Conservation (phyloP, 2,888 invertebrate genomes). For the Miltochrista miniata region DNA sequence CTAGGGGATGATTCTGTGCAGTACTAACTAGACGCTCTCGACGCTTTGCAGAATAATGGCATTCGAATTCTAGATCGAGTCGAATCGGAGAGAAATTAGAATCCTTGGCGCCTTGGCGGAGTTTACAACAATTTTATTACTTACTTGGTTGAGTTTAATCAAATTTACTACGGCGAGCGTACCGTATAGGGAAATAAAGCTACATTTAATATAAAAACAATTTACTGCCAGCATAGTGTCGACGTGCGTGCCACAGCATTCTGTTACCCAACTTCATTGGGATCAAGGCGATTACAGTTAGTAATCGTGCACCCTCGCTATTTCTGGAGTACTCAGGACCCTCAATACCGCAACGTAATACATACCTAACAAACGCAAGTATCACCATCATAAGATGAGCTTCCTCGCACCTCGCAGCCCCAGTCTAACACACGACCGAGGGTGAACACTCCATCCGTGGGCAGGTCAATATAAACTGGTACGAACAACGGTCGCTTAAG, state of each 20-base stretch:
- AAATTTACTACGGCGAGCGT: neutral
- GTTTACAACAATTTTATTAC: too few species aligned
- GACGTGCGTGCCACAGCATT: conserved; percentile 52
- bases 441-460: conserved; percentile 51
- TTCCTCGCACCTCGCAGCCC: conserved; percentile 36
- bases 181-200: too few species aligned
- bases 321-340: conserved; percentile 54
- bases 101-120: too few species aligned
- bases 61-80: too few species aligned
- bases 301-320: conserved; percentile 74
- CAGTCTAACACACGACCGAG: conserved; percentile 32
- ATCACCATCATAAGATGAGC: conserved; percentile 48
- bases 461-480: conserved; percentile 29
- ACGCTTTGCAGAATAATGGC: too few species aligned
- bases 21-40: too few species aligned
- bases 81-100: too few species aligned
- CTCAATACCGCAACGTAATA: conserved; percentile 55
- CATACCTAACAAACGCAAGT: conserved; percentile 47
- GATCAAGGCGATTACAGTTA: conserved; percentile 77
- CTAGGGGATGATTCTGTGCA: too few species aligned
- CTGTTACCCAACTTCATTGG: conserved; percentile 74
- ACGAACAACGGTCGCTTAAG: conserved; percentile 46
- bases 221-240: conserved; percentile 38
- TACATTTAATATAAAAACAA: neutral
- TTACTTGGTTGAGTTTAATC: neutral